Evolutionary conservation across 1,140 invertebrate genomes (phyloP), one percentile per base, ranked within the genome.

Genomic region (Psilanteris sp.): DNA sequence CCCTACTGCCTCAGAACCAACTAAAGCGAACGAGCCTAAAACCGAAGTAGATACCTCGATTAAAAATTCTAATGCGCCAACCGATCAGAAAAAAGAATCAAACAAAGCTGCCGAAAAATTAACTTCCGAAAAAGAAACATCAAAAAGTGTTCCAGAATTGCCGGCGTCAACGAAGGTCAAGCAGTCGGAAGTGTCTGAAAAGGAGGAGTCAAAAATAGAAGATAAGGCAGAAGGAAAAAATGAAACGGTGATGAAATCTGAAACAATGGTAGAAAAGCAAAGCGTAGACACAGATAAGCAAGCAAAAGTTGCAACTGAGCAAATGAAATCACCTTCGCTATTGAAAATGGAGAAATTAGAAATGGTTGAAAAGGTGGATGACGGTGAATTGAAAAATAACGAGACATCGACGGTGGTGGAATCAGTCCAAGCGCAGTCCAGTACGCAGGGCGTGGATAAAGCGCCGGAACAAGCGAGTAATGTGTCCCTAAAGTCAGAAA

Each of bases 401-500:
- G 34, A 61, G 43, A 71, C 59, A n/a, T 41, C 14, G 11, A 13
- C 48, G 20, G 31, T 39, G 27, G 66, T 24, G 41, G 67, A 61
- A 15, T 1, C 52, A 24, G 72, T 43, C 24, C 61, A 43, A 6
- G 44, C 31, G 2, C 31, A 55, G 13, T 18, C 73, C 6, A 81
- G 37, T 37, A 77, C 48, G 46, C 78, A 79, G 37, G 74, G 76
- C 37, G 32, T 31, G 26, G 67, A 70, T 1, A 73, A 73, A 46
- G 18, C 27, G 29, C 70, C 66, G 48, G 78, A 83, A 64, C 78
- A 79, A 5, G 84, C 78, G n/a, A 85, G 83, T 36, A 79, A 81
- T 27, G 66, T 72, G 22, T 87, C 86, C 1, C 7, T 85, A 0
- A 85, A 82, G 27, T 85, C 85, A 14, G 82, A 78, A 1, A 59